A percentile compares a stretch with the other conserved stretches of the same genome.
Conservation (phyloP, 2,797 vertebrate genomes). For the Cetoscarus ocellatus region DNA sequence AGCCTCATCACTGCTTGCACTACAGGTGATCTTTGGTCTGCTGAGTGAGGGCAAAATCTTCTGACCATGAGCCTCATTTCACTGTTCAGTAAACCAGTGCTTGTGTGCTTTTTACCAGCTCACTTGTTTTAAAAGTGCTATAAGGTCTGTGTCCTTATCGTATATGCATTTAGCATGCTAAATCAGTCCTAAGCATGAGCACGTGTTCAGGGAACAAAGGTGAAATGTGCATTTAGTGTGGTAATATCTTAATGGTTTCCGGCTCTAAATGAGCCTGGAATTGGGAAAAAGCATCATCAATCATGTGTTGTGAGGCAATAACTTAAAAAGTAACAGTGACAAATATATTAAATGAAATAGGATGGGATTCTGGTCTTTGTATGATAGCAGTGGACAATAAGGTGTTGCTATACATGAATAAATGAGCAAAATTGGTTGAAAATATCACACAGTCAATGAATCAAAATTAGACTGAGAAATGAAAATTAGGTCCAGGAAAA, state of each 20-base stretch:
- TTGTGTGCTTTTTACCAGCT: slow-evolving; percentile 10
- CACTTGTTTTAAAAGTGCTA: slow-evolving; percentile 43
- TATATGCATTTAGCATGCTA: slow-evolving; percentile 17
- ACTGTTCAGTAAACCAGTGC: slow-evolving; percentile 46
- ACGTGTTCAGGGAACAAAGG: no score
- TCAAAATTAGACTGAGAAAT: neutral
- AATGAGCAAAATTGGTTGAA: neutral
- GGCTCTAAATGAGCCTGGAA: no score
- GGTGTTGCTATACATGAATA: neutral
- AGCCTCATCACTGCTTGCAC: slow-evolving; percentile 11
- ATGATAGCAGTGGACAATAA: neutral
- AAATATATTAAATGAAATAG: no score
- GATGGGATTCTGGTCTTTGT: neutral
- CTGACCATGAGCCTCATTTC: slow-evolving; percentile 44
- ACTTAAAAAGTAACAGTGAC: no score
- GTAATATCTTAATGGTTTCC: no score
- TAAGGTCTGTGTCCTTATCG: slow-evolving; percentile 11
- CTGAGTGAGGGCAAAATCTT: slow-evolving; percentile 34
- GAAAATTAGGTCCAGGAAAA: neutral
- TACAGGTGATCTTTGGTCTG: slow-evolving; percentile 38
- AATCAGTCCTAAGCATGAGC: neutral
- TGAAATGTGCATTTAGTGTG: no score
- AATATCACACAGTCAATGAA: neutral
- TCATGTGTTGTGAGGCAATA: neutral
- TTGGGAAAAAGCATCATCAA: neutral